Percentiles rank a stretch among this genome's conserved stretches.
Evolutionary conservation across 2,797 vertebrate species (phyloP).

Genomic region (Selene dorsalis): DNA sequence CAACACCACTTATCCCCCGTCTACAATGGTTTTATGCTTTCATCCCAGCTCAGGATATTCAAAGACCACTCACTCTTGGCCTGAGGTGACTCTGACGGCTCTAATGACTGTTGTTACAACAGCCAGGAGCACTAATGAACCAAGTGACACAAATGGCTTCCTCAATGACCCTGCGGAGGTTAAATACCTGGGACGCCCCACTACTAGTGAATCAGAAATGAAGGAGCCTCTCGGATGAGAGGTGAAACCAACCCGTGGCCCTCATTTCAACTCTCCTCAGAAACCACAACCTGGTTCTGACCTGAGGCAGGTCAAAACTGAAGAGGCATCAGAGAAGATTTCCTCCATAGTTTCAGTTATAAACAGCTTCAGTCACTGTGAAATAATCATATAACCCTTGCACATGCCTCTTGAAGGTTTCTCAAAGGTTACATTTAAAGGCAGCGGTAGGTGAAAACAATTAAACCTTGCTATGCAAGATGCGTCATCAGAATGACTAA

Average conservation of each 20-base stretch:
- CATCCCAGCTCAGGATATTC: not conserved
- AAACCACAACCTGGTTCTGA: not conserved
- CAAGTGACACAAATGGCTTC: not conserved
- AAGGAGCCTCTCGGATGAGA: not conserved
- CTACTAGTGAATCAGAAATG: not conserved
- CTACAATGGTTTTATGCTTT: not conserved
- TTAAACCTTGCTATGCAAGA: constrained; percentile 43
- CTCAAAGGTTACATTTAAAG: constrained; percentile 48
- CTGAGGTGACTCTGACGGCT: not conserved
- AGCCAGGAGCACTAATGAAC: not conserved
- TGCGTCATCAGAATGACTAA: constrained; percentile 66
- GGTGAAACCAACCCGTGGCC: no score
- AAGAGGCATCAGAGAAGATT: constrained; percentile 5
- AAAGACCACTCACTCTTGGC: not conserved
- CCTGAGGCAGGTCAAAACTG: not conserved
- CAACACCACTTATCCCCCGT: not conserved
- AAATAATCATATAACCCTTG: constrained; percentile 18
- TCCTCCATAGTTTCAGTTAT: not conserved
- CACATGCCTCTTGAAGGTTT: constrained; percentile 34
- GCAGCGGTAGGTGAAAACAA: constrained; percentile 44
- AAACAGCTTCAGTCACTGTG: not conserved
- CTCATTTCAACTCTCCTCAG: not conserved
- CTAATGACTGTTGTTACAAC: not conserved
- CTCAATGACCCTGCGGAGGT: not conserved
- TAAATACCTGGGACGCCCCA: not conserved